Evolutionary conservation across 2,113 vertebrate species (phyloP), one percentile per base, ranked within the genome.

Genomic region (Mungos mungo): DNA sequence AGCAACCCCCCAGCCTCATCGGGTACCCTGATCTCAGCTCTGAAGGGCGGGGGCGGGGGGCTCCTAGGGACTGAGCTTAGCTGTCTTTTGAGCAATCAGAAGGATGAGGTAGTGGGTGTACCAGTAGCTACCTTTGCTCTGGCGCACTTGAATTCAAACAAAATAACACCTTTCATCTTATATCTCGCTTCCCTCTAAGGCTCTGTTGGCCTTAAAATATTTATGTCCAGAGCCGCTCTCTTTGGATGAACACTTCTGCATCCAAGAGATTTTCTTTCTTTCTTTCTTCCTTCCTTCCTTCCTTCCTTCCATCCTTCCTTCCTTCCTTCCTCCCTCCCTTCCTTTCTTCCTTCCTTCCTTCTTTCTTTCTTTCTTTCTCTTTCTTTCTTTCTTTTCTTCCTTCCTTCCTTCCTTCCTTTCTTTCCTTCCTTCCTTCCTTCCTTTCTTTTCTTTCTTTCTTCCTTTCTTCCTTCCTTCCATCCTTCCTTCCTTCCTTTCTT

Each of bases 121-220:
- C 79, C 8, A 4, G 27, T 63, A 77, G 15, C n/a, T 96, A 50
- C 66, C 63, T 90, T 60, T 54, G 54, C 68, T 19, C 33, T 41
- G 69, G 0, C 25, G 23, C 19, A 69, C 91, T 52, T 90, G 85
- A 92, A 76, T 38, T 97, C 92, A 92, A 74, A 81, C 54, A 92
- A 79, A 89, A 60, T 45, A 97, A 57, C 21, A 57, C 23, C 92
- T 95, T 96, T 97, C 87, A 96, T 85, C 91, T 96, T 29, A 6
- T 38, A n/a, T 83, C 15, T 86, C 72, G 57, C 54, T 96, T 0
- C 0, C 14, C 33, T 71, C 76, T 69, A 83, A 87, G 81, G 96
- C 38, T 57, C 86, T 57, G 3, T 95, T 86, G 87, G 54, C 47
- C 72, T 96, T 92, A 31, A 79, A 87, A 84, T 87, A 86, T 52